Conservation (phyloP, 2,797 vertebrate genomes). For the Distichodus sexfasciatus region DNA sequence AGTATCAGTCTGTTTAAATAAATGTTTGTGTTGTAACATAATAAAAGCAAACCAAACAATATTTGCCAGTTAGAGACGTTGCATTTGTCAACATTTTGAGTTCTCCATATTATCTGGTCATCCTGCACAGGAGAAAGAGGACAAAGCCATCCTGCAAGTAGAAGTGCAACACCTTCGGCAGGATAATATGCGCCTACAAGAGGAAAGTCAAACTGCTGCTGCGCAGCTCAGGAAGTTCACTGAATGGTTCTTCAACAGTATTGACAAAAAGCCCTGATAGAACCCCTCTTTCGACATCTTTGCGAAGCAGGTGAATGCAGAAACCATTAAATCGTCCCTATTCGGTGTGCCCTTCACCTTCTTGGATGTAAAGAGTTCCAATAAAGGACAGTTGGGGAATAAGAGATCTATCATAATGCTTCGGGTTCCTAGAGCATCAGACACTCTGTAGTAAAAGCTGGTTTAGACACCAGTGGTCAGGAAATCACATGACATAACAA, state of each 20-base stretch:
- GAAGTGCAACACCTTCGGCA: slow-evolving; percentile 95
- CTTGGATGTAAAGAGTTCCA: background rate
- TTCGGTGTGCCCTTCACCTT: slow-evolving; percentile 19
- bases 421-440: background rate
- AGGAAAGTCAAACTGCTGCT: slow-evolving; percentile 90
- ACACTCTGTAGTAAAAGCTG: background rate
- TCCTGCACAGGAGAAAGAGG: slow-evolving; percentile 87
- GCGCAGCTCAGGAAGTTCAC: slow-evolving; percentile 97
- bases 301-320: background rate
- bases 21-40: no score
- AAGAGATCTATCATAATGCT: slow-evolving; percentile 4
- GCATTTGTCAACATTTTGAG: background rate
- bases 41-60: no score
- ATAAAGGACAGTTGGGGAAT: background rate
- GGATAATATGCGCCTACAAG: slow-evolving; percentile 95
- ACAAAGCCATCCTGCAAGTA: slow-evolving; percentile 92
- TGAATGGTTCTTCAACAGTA: slow-evolving; percentile 94
- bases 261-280: slow-evolving; percentile 88
- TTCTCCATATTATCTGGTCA: background rate
- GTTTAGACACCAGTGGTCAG: background rate
- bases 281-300: background rate
- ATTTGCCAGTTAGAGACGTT: no score
- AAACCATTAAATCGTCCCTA: slow-evolving; percentile 25
- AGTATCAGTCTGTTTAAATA: no score
- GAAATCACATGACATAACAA: background rate